Conservation (phyloP, 2,797 vertebrate genomes). For the Cichlasoma orientale region DNA sequence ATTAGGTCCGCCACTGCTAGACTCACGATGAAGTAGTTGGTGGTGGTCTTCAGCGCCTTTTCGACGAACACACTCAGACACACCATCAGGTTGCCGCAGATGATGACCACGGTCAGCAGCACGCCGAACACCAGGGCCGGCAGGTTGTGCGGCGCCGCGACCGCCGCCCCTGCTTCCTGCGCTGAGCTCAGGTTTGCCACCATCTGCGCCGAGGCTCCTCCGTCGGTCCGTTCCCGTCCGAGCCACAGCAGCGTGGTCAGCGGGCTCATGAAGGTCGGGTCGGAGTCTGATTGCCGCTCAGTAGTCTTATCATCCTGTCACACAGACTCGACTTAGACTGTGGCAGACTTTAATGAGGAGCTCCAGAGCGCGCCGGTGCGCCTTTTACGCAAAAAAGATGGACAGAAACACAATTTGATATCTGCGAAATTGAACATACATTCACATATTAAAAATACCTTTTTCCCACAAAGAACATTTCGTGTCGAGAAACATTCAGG, state of each 20-base stretch:
- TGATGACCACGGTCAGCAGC: slow-evolving; percentile 87
- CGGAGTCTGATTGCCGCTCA: slow-evolving; percentile 27
- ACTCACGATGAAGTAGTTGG: slow-evolving; percentile 97
- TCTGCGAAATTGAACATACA: not conserved
- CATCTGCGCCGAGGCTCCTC: slow-evolving; percentile 74
- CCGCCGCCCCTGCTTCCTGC: not conserved
- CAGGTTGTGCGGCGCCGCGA: slow-evolving; percentile 71
- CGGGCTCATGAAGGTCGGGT: slow-evolving; percentile 61
- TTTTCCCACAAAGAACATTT: not conserved
- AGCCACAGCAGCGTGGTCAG: slow-evolving; percentile 49
- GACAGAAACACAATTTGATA: not conserved
- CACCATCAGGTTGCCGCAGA: slow-evolving; percentile 91
- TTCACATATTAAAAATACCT: not conserved
- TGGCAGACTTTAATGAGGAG: not conserved
- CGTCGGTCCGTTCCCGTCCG: slow-evolving; percentile 45
- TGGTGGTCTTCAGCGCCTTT: slow-evolving; percentile 93
- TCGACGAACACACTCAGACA: slow-evolving; percentile 92
- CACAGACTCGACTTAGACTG: slow-evolving; percentile 10
- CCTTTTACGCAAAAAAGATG: slow-evolving; percentile 33
- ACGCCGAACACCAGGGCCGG: slow-evolving; percentile 84
- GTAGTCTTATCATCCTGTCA: slow-evolving; percentile 12
- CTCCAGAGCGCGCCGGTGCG: slow-evolving; percentile 31
- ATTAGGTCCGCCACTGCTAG: slow-evolving; percentile 92
- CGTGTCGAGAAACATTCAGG: not conserved
- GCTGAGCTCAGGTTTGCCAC: slow-evolving; percentile 68